A percentile compares a stretch with the other conserved stretches of the same genome.
phyloP scores from a whole-genome alignment of 2,888 invertebrate species.

The Pterostichus madidus region DNA sequence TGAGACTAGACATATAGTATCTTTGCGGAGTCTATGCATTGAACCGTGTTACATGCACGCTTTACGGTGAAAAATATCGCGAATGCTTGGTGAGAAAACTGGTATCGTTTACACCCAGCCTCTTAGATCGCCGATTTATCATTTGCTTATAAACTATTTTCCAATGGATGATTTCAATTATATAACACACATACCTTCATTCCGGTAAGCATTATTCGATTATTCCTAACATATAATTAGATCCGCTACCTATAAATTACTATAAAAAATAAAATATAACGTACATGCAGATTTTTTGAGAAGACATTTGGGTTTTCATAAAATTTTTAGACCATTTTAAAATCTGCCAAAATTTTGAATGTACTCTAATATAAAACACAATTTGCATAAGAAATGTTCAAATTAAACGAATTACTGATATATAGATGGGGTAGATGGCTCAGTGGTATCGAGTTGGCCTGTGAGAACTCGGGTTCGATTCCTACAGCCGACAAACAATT shows the following conservation, averaged over 20 bases:
- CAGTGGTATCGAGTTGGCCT: no score
- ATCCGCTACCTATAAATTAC: conserved; percentile 4
- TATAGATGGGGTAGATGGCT: no score
- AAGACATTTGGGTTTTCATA: no score
- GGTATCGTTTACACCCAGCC: conserved; percentile 43
- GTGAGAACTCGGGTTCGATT: no score
- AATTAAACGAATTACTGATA: no score
- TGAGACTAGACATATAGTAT: conserved; percentile 29
- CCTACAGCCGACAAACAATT: no score
- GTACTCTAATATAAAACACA: no score
- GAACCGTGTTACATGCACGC: conserved; percentile 56
- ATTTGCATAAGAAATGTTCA: no score
- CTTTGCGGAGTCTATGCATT: conserved; percentile 34
- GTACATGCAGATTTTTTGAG: not conserved
- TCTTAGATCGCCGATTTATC: conserved; percentile 29
- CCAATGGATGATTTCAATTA: conserved; percentile 53
- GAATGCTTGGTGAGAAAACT: conserved; percentile 50
- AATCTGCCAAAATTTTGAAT: no score
- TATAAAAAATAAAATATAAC: not conserved
- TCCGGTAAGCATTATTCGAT: not conserved
- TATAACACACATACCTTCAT: conserved; percentile 5
- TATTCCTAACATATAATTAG: not conserved
- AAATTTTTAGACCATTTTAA: no score
- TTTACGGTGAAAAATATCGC: conserved; percentile 47
- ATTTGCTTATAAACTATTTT: conserved; percentile 35